Percentiles rank a stretch among this genome's conserved stretches.
Conservation (phyloP, 2,113 vertebrate species). For the Triplophysa tibetana region DNA sequence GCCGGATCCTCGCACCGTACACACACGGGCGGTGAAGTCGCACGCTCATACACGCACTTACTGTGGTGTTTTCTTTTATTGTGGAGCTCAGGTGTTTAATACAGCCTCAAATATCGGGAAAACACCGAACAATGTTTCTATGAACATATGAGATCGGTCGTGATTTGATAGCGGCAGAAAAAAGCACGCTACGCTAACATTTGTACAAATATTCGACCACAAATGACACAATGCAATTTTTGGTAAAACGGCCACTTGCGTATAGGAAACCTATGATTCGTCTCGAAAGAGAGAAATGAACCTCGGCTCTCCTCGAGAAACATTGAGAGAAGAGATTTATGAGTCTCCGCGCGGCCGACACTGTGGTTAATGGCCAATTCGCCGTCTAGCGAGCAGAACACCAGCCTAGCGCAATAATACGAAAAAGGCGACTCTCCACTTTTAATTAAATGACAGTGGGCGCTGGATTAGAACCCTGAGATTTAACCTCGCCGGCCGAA, state of each 20-base stretch:
- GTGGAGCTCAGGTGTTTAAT: conserved; percentile 44
- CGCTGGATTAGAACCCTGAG: conserved; percentile 4
- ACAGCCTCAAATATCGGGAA: not conserved
- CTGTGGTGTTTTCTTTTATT: conserved; percentile 19
- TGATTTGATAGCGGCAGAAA: not conserved
- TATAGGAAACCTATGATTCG: not conserved
- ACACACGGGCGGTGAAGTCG: no score
- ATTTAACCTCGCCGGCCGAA: not conserved
- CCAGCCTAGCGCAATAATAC: not conserved
- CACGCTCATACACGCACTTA: not conserved
- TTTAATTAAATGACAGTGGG: conserved; percentile 21
- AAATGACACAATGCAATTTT: not conserved
- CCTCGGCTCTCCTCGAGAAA: not conserved
- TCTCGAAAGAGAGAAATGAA: not conserved
- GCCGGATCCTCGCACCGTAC: conserved; percentile 4
- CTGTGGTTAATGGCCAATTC: conserved; percentile 10
- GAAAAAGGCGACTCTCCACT: not conserved
- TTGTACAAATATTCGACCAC: not conserved
- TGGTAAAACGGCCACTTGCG: not conserved
- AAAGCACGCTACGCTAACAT: not conserved
- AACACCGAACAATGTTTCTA: not conserved
- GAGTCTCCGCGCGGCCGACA: not conserved
- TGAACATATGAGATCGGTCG: not conserved
- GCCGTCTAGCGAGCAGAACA: not conserved
- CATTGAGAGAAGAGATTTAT: not conserved